Conservation (phyloP, 2,113 vertebrate species). For the Mustela lutreola region DNA sequence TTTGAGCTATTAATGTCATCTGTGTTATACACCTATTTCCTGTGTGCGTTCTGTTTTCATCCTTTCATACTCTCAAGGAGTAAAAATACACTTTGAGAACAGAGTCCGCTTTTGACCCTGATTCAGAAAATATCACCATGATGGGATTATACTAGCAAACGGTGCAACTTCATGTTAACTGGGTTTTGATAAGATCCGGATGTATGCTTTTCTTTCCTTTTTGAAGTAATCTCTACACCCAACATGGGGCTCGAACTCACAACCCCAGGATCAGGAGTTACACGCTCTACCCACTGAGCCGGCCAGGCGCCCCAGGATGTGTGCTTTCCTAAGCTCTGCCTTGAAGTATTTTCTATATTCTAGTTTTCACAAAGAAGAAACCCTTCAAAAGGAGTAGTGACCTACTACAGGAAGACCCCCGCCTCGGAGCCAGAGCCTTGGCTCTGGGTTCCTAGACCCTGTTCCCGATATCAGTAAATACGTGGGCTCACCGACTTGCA, state of each 20-base stretch:
- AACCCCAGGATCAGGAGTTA: not conserved
- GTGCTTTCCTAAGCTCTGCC: conserved; percentile 31
- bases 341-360: not conserved
- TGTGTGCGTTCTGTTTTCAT: not conserved
- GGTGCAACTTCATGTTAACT: not conserved
- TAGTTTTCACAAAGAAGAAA: conserved; percentile 35
- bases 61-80: not conserved
- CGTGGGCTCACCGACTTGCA: not conserved
- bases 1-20: not conserved
- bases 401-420: not conserved
- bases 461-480: not conserved
- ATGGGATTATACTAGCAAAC: not conserved
- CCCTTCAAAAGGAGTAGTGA: conserved; percentile 1
- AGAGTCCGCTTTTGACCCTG: not conserved
- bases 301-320: not conserved
- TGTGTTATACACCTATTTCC: not conserved
- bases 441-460: not conserved
- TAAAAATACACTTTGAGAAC: not conserved
- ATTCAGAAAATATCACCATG: not conserved
- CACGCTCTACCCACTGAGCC: not conserved
- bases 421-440: not conserved
- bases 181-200: not conserved
- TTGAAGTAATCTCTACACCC: not conserved
- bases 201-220: not conserved
- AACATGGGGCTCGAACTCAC: not conserved